Evolutionary conservation across 2,113 vertebrate species (phyloP), one percentile per base, ranked within the genome.

Genomic region (Melanocharis versteri): DNA sequence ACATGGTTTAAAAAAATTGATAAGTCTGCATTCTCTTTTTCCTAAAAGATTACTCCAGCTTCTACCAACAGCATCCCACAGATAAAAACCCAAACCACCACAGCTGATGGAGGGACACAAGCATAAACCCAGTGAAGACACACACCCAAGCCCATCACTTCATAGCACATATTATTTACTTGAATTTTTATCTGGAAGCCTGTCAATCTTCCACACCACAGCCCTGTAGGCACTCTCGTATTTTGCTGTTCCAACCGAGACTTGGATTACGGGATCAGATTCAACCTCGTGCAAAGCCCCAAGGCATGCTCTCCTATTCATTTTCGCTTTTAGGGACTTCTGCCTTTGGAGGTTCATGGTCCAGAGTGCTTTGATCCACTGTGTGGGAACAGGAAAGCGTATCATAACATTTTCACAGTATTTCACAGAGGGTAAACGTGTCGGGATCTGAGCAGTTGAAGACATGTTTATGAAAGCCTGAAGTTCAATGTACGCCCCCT

Each of bases 181-280:
- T 95, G 98, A 98, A 93, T 99, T 99, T 97, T 99, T 99, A 23
- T 99, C 99, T 8, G 99, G 99, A 91, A 99, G 98, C 75, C 98
- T 98, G 95, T 99, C 99, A 73, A 99, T 99, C 98, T 98, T 99
- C 99, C 99, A 99, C 78, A 99, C 98, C 42, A 99, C 95, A 2
- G 99, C 99, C 79, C 98, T 98, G 95, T 99, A 99, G 54, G 99
- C 99, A 39, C 98, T 99, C 97, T 99, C 99, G 7, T 99, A 99
- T 95, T 99, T 99, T 62, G 99, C 99, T 3, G 99, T 98, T 86
- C 99, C 99, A 37, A 99, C 80, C 0, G 99, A 98, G 94, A 99
- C 99, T 96, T 99, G 99, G 97, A 99, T 99, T 80, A 98, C 96
- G 0, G 99, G 98, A 82, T 99, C 99, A 3, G 98, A 98, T 65